Conservation (phyloP, 2,113 vertebrate genomes). For the Upupa epops region DNA sequence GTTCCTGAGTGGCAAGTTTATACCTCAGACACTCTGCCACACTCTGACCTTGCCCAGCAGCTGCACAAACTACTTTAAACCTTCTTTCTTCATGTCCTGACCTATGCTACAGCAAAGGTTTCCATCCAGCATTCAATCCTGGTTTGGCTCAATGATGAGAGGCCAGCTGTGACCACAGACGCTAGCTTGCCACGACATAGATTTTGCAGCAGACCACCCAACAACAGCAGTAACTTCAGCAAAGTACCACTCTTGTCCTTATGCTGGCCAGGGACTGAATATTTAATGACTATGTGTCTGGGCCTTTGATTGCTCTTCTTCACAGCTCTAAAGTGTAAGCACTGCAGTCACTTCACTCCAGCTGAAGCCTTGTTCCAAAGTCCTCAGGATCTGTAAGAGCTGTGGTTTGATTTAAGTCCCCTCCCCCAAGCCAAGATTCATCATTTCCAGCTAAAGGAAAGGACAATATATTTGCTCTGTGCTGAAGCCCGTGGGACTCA, state of each 20-base stretch:
- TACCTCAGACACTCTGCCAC: neutral
- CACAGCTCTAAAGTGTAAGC: neutral
- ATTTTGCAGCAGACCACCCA: neutral
- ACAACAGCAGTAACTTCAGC: neutral
- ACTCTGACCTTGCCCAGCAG: neutral
- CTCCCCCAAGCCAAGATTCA: neutral
- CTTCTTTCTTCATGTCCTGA: neutral
- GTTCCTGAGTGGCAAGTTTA: neutral
- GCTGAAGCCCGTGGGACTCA: conserved; percentile 13
- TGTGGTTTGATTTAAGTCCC: neutral
- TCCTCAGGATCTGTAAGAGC: neutral
- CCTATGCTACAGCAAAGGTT: neutral
- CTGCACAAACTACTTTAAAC: neutral
- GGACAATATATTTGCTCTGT: neutral
- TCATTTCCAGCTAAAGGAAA: neutral
- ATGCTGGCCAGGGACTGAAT: neutral
- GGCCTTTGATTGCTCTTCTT: neutral
- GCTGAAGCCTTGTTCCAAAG: neutral
- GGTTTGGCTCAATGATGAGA: neutral
- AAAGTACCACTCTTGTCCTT: neutral
- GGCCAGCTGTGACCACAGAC: neutral
- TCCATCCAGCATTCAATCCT: neutral
- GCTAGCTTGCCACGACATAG: neutral
- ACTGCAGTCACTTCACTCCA: neutral
- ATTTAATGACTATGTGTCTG: neutral